Percentiles rank a stretch among this genome's conserved stretches.
Conservation (phyloP, 2,888 invertebrate genomes). For the Athetis lepigone region DNA sequence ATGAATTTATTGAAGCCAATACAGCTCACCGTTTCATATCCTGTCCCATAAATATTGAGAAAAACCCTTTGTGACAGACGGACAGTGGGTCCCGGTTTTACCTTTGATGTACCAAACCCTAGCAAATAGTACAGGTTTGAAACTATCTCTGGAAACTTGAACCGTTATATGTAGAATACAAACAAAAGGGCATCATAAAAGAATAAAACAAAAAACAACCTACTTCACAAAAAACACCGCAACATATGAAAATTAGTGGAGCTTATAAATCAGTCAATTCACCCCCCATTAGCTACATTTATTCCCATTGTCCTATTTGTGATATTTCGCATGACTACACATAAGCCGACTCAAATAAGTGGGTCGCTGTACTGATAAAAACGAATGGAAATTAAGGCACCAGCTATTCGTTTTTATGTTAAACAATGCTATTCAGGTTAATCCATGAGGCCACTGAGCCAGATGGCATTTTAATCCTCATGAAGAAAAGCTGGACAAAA, state of each 20-base stretch:
- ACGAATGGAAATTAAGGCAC: slow-evolving; percentile 50
- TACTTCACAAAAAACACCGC: slow-evolving; percentile 3
- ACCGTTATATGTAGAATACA: too few relatives aligned
- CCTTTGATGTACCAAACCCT: too few relatives aligned
- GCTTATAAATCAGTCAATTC: slow-evolving; percentile 43
- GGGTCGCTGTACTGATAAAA: slow-evolving; percentile 60
- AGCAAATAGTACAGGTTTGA: background rate
- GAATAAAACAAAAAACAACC: background rate
- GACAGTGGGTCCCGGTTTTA: too few relatives aligned
- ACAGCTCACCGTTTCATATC: too few relatives aligned
- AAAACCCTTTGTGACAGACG: background rate
- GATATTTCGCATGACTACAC: slow-evolving; percentile 51
- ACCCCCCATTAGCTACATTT: slow-evolving; percentile 38
- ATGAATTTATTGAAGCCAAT: too few relatives aligned
- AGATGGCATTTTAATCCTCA: slow-evolving; percentile 70
- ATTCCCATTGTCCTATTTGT: slow-evolving; percentile 50
- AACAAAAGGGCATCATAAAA: background rate
- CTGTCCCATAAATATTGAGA: background rate
- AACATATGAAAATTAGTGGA: slow-evolving; percentile 27
- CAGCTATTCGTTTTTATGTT: slow-evolving; percentile 59
- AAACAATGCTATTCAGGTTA: slow-evolving; percentile 68
- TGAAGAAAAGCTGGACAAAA: slow-evolving; percentile 57
- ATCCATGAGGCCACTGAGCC: slow-evolving; percentile 57
- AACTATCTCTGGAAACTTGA: background rate
- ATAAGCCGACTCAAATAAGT: slow-evolving; percentile 46